A percentile compares a stretch with the other conserved stretches of the same genome.
These are phyloP conservation scores for Pelodiscus sinensis DNA, from an alignment of 2,113 vertebrate species.

Conservation along the genomic window DNA sequence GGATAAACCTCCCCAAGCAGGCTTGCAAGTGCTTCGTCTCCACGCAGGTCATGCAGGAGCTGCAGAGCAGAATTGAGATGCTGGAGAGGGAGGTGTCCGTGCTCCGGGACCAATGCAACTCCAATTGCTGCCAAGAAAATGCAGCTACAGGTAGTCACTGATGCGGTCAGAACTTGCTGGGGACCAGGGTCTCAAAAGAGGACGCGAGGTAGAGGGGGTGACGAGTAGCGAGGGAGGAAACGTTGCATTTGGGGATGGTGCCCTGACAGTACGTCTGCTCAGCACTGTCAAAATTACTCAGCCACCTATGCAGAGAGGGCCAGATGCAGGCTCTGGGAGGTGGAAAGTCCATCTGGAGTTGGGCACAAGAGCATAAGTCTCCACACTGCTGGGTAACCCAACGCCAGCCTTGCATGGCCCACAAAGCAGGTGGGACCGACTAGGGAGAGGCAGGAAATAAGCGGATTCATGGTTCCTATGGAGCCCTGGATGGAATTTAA, in stretches of 20 bases:
- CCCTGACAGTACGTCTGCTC: not conserved
- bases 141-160: constrained; percentile 87
- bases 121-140: constrained; percentile 90
- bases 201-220: not conserved
- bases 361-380: not conserved
- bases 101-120: constrained; percentile 89
- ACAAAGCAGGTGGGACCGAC: not conserved
- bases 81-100: constrained; percentile 94
- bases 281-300: not conserved
- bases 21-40: constrained; percentile 87
- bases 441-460: not conserved
- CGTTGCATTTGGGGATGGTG: not conserved
- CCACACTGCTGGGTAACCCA: not conserved
- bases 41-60: constrained; percentile 86
- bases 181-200: constrained; percentile 32
- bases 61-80: constrained; percentile 92
- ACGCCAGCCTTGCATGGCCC: not conserved
- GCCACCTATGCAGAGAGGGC: no score
- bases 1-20: constrained; percentile 95
- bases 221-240: not conserved
- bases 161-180: constrained; percentile 47
- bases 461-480: not conserved
- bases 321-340: not conserved
- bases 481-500: not conserved
- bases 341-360: not conserved